Evolutionary conservation across 2,888 invertebrate species (phyloP).

Genomic region (Pterostichus madidus): DNA sequence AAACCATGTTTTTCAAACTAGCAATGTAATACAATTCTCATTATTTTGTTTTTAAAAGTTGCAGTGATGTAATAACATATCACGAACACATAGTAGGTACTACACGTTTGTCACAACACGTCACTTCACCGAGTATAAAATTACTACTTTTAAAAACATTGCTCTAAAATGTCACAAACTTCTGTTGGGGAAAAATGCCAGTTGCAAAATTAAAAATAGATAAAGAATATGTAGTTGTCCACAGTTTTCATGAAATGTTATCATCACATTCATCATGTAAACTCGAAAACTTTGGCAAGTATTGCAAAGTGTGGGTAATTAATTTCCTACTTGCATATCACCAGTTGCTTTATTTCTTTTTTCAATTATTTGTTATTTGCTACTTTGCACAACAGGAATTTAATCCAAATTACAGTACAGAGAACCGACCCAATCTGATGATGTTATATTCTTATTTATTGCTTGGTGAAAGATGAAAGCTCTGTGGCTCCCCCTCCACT

Average conservation of each 20-base stretch:
- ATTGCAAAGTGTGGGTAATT: not conserved
- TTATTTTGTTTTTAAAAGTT: conserved; percentile 23
- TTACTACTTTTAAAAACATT: conserved; percentile 44
- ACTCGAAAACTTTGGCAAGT: conserved; percentile 29
- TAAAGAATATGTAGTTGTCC: conserved; percentile 19
- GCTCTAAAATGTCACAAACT: conserved; percentile 45
- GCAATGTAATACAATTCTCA: conserved; percentile 46
- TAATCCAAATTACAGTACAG: too few species aligned
- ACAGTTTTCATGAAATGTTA: not conserved
- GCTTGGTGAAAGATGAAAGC: too few species aligned
- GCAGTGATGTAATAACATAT: conserved; percentile 43
- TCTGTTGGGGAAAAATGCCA: conserved; percentile 35
- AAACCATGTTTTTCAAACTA: not conserved
- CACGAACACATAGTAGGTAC: not conserved
- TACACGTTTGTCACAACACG: conserved; percentile 41
- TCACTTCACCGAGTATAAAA: conserved; percentile 35
- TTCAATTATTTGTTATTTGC: too few species aligned
- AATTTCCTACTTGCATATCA: not conserved
- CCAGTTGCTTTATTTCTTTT: too few species aligned
- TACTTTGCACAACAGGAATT: too few species aligned
- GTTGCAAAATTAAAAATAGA: conserved; percentile 49
- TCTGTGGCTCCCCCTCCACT: too few species aligned
- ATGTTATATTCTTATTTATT: too few species aligned
- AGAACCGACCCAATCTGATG: too few species aligned
- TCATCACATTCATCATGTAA: not conserved